Evolutionary conservation across 1,140 invertebrate species (phyloP).

Genomic region (Listronotus oregonensis): DNA sequence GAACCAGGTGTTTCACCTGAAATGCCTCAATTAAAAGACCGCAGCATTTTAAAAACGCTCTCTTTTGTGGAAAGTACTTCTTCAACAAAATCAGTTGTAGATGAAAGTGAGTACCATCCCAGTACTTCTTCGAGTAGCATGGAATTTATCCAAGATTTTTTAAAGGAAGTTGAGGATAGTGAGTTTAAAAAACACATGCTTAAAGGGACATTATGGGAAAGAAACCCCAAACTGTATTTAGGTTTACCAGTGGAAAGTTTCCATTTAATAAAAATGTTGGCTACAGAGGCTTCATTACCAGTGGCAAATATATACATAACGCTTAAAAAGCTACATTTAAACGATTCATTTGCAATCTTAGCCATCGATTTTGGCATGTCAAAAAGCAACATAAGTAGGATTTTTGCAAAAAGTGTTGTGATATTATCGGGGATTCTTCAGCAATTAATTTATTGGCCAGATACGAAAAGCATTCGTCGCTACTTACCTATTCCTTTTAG

Average conservation of each 20-base stretch:
- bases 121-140: background rate
- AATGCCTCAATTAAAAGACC: too few relatives aligned
- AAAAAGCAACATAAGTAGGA: conserved; percentile 1
- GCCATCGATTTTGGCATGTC: background rate
- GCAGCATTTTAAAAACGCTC: too few relatives aligned
- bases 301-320: conserved; percentile 1
- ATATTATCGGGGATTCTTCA: background rate
- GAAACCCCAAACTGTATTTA: conserved; percentile 1
- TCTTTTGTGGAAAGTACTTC: too few relatives aligned
- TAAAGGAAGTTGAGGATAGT: background rate
- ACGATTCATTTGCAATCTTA: conserved; percentile 2
- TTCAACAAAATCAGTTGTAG: too few relatives aligned
- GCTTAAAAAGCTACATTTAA: background rate
- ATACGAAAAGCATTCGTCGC: background rate
- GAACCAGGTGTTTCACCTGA: background rate
- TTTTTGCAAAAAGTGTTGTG: conserved; percentile 4
- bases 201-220: background rate
- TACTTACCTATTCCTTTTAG: conserved; percentile 8
- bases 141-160: background rate
- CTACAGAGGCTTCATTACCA: conserved; percentile 1
- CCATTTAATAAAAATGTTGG: conserved; percentile 4
- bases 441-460: conserved; percentile 2
- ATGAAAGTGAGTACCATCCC: background rate
- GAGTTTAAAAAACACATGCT: conserved; percentile 3
- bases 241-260: conserved; percentile 2